These are phyloP conservation scores for Meteorus sp. DNA, from an alignment of 1,140 invertebrate genomes.

Conservation along the genomic window DNA sequence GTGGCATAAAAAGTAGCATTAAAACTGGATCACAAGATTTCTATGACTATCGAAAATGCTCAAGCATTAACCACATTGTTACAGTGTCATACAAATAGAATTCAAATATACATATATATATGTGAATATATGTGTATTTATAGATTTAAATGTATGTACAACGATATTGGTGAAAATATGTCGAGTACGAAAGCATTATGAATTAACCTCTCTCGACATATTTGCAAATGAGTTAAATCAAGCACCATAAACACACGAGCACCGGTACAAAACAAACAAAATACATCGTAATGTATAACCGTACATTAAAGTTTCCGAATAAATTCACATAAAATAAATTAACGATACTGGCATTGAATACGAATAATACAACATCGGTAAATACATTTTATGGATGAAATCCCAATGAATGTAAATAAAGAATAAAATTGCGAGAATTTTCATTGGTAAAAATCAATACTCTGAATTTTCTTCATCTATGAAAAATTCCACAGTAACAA, in stretches of 20 bases:
- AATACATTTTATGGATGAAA: too few relatives aligned
- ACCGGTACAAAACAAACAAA: not conserved
- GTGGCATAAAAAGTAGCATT: slow-evolving; percentile 7
- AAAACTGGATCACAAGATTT: slow-evolving; percentile 12
- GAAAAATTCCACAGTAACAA: not conserved
- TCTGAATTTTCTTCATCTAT: not conserved
- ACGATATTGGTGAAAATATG: too few relatives aligned
- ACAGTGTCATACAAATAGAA: not conserved
- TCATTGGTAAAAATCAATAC: too few relatives aligned
- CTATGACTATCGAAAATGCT: not conserved
- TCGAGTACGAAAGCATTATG: not conserved
- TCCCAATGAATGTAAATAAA: too few relatives aligned
- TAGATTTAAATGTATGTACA: not conserved
- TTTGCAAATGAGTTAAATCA: not conserved
- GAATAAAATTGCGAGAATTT: too few relatives aligned
- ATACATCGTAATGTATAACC: not conserved
- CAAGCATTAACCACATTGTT: slow-evolving; percentile 13
- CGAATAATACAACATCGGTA: too few relatives aligned
- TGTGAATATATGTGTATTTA: not conserved
- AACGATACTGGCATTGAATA: too few relatives aligned
- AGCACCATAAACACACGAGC: not conserved
- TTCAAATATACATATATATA: not conserved
- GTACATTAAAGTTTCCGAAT: not conserved
- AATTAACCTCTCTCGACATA: slow-evolving; percentile 4
- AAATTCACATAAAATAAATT: not conserved